A percentile compares a stretch with the other conserved stretches of the same genome.
phyloP scores from a whole-genome alignment of 2,797 vertebrate genomes.

The Phoeniculus purpureus region DNA sequence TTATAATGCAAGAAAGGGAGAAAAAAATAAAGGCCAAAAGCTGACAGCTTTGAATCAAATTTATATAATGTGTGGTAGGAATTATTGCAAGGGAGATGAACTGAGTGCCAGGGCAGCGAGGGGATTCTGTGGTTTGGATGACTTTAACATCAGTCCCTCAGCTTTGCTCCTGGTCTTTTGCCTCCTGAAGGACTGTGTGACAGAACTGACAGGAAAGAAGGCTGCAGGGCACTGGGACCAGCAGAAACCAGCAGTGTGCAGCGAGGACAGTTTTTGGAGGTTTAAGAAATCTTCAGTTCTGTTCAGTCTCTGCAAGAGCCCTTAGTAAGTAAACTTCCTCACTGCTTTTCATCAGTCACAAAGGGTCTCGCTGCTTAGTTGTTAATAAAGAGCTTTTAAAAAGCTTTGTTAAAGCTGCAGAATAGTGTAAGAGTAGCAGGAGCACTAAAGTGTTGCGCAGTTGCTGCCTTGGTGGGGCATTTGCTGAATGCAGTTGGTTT shows the following conservation, averaged over 20 bases:
- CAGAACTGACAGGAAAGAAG: background rate
- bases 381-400: background rate
- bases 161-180: background rate
- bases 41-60: background rate
- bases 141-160: background rate
- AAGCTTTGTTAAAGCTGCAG: background rate
- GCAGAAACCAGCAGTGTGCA: background rate
- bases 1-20: background rate
- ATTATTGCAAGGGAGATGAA: background rate
- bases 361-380: background rate
- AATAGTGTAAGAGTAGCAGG: background rate
- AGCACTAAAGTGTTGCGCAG: background rate
- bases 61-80: background rate
- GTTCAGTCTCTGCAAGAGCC: background rate
- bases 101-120: background rate
- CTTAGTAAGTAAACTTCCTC: slow-evolving; percentile 16
- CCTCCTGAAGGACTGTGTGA: background rate
- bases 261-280: background rate
- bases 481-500: background rate
- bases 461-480: background rate
- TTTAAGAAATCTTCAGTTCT: background rate
- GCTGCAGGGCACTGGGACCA: background rate
- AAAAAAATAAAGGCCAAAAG: background rate
- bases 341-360: background rate
- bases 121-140: background rate